Base-by-base conservation (phyloP, 1,140 invertebrate genomes). In the Halesus radiatus region DNA sequence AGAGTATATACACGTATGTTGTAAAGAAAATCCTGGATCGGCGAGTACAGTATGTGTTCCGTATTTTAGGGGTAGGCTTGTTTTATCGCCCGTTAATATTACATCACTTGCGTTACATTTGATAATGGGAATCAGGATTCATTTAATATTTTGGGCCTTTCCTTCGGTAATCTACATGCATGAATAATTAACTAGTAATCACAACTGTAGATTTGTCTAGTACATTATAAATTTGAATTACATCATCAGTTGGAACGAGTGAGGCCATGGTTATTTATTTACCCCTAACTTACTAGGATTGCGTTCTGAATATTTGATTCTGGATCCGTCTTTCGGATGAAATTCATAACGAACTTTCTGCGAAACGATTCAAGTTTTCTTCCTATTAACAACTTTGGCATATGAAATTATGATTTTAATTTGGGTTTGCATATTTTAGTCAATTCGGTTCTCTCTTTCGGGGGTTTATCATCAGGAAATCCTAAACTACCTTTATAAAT, bases 221-320 rank as follows among this genome's bases (percentile, higher is more conserved):
- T 23, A 73, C 72, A 78, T 79, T 80, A 80, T 83, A 80, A 83
- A 83, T 83, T 83, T 76, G 78, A 80, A 78, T 83, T 78, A 68
- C 60, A 26, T 78, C 76, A 78, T 78, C 76, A 78, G 76, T 68
- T 68, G 23, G 58, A 58, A 64, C 56, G 75, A 66, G 74, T 62
- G n/a, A 64, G 62, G 76, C 75, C 15, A 66, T 26, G 76, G 70
- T 81, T 83, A 81, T 76, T 83, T 83, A 81, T 81, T 83, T 81
- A 81, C 56, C 73, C 79, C 29, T 77, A 45, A 45, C 37, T 45
- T 45, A 58, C 23, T 80, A 58, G 79, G 79, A 83, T 83, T 83
- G 82, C 79, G 82, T 81, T 83, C 22, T 83, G 82, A 81, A 83
- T 83, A 81, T 83, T 83, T 83, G 79, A 83, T 81, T 83, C 18